Evolutionary conservation across 2,113 vertebrate species (phyloP), one percentile per base, ranked within the genome.

Genomic region (Tauraco erythrolophus): DNA sequence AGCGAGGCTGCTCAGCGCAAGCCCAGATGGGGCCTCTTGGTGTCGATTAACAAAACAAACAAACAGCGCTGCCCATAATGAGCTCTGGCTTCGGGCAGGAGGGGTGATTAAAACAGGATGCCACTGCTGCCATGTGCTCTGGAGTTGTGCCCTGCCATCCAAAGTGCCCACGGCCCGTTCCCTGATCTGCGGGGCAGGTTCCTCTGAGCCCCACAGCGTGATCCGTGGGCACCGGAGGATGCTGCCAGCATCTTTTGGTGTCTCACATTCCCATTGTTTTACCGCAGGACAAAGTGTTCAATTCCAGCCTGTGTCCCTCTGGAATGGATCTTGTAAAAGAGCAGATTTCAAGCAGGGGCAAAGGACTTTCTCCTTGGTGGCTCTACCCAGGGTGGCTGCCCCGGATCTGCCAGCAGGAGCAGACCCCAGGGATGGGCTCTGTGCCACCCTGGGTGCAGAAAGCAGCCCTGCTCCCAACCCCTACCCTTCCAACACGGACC

Each of bases 11-110:
- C 81, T 56, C 33, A 4, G 48, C 25, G 4, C 56, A 14, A 89
- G 89, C 84, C 74, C 94, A 91, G 84, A 71, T 53, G 16, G 85
- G 86, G 94, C 94, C 94, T 84, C 93, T 86, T 66, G 89, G 81
- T 83, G 69, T 91, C 64, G 16, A 97, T 97, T 96, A 97, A 92
- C 96, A 93, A 96, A 96, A 88, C 94, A 96, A 97, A 96, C 95
- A 97, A 95, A 95, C 93, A 94, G 87, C 13, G 1, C 71, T 90
- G 96, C 89, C 82, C 84, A 5, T 94, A 97, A 95, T 57, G 84
- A 96, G 89, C 96, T 97, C 94, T 46, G 84, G 89, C 89, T 92
- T 92, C 8, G 5, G 65, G 62, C 79, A 84, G 80, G 77, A 83
- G n/a, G 64, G 35, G n/a, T 69, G 90, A 65, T 79, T 25, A 35